Evolutionary conservation across 2,113 vertebrate genomes (phyloP).

Genomic region (Coryphaenoides rupestris): DNA sequence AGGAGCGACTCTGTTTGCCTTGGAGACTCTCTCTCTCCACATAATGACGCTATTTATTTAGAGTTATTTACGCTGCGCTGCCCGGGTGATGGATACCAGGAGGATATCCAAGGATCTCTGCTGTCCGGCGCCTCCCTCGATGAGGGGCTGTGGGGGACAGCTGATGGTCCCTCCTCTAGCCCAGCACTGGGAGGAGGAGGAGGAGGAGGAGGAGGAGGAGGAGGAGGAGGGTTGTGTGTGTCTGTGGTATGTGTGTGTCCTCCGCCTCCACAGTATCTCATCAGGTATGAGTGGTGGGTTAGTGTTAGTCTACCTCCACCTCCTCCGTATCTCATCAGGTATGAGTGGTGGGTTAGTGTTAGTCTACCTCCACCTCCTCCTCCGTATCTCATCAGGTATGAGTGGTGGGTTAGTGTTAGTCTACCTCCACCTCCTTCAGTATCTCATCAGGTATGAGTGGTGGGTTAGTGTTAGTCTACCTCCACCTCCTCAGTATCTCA

Average conservation of each 20-base stretch:
- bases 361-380: background rate
- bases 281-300: too few species aligned
- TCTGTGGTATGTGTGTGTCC: conserved; percentile 12
- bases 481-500: conserved; percentile 40
- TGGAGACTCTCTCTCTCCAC: conserved; percentile 56
- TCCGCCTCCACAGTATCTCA: too few species aligned
- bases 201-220: too few species aligned
- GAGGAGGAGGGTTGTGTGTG: too few species aligned
- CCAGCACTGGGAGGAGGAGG: too few species aligned
- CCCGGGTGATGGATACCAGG: conserved; percentile 64
- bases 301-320: background rate
- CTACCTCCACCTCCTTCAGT: conserved; percentile 10
- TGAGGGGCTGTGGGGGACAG: conserved; percentile 37
- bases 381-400: conserved; percentile 66
- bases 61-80: conserved; percentile 67
- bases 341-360: too few species aligned
- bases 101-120: conserved; percentile 50
- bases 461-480: conserved; percentile 35
- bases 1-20: conserved; percentile 45
- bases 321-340: background rate
- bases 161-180: background rate
- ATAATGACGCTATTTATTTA: conserved; percentile 66
- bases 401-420: conserved; percentile 52
- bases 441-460: conserved; percentile 65
- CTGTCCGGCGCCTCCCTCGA: conserved; percentile 53